Conservation (phyloP, 2,797 vertebrate genomes). For the Tiaroga cobitis region DNA sequence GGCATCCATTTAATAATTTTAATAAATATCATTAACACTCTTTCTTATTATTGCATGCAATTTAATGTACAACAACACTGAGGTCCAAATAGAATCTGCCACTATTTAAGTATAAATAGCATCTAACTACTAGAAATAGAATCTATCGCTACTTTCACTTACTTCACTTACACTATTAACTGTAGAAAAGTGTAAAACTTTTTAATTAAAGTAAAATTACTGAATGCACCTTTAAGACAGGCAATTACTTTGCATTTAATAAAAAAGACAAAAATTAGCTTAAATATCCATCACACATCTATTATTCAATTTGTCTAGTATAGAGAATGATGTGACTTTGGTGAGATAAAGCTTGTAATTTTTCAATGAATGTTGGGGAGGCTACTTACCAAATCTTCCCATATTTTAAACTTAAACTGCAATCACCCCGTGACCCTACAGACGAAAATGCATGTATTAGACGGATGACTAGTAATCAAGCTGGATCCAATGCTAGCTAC, state of each 20-base stretch:
- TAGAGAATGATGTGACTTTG: constrained; percentile 45
- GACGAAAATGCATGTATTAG: background rate
- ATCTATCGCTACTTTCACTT: too few species aligned
- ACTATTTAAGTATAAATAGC: too few species aligned
- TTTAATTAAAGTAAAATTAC: background rate
- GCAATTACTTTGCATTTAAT: background rate
- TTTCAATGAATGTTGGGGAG: constrained; percentile 19
- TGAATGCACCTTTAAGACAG: background rate
- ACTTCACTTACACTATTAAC: background rate
- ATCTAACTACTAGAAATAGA: too few species aligned
- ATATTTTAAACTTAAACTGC: background rate
- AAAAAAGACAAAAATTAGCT: background rate
- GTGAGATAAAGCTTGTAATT: constrained; percentile 32
- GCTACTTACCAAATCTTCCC: background rate
- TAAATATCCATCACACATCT: constrained; percentile 8
- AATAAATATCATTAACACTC: too few species aligned
- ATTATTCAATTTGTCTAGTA: background rate
- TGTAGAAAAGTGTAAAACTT: background rate
- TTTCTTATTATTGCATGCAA: too few species aligned
- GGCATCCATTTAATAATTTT: too few species aligned
- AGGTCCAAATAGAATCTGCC: too few species aligned
- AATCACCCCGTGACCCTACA: background rate
- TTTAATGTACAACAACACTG: too few species aligned
- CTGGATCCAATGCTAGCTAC: too few species aligned
- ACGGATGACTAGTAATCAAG: background rate